Base-by-base conservation (phyloP, 2,797 vertebrate genomes). In the Antrozous pallidus region DNA sequence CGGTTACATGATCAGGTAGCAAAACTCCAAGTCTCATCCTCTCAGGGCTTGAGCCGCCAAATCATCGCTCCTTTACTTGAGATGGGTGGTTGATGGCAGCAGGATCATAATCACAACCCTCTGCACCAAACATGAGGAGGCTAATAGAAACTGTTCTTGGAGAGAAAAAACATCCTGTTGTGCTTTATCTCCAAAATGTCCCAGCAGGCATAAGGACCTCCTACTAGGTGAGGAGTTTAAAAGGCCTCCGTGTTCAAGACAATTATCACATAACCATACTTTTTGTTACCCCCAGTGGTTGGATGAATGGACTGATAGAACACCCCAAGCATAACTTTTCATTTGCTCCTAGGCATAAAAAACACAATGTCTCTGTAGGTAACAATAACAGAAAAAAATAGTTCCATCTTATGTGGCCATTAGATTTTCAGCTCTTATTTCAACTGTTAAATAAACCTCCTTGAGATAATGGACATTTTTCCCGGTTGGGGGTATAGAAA, bases 131-230 rank as follows among this genome's bases (percentile, higher is more conserved):
- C 93, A 96, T 88, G 90, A 94, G 95, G 93, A 95, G 96, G 91
- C 91, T 95, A 96, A 97, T 94, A 94, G 90, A 96, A 96, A 69
- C 88, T 88, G 58, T 58, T 88, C 75, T 65, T 94, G 84, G 63
- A 87, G 85, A 94, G 85, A 88, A 96, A 96, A 95, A 94, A 80
- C 88, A 94, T 95, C 63, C 81, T 93, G n/a, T 56, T 93, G 77
- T 86, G 78, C 74, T 71, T 58, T 73, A 75, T 90, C 75, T 96
- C 74, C 83, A 88, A 86, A 88, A 88, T 73, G 82, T 80, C 85
- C 67, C 89, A 78, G 74, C 74, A 93, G 88, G 45, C 78, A 83
- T 24, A 51, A 80, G 71, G 61, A 89, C 51, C 42, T 93, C 51
- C 56, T 71, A 81, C 13, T 6, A 80, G 42, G 92, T 2, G 51